Evolutionary conservation across 2,113 vertebrate genomes (phyloP), one percentile per base, ranked within the genome.

Genomic region (Spheniscus mendiculus): DNA sequence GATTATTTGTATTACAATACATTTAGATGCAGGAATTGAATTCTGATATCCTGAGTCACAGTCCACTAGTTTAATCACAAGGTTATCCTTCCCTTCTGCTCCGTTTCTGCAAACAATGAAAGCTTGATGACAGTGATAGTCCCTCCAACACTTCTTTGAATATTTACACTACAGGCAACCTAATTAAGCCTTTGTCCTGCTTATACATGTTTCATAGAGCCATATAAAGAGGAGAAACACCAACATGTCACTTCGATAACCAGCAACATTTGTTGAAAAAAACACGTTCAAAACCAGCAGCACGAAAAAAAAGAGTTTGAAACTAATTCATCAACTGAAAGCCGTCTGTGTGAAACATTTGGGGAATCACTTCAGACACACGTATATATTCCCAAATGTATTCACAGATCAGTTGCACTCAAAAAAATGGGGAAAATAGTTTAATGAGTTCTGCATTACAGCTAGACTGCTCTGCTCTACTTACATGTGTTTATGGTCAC

Each of bases 21-120:
- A 71, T 84, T 90, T 76, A 93, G 90, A 65, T 20, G 23, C 71
- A 93, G 77, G 34, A 95, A 82, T 32, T 87, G 63, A 82, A 79
- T 89, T 86, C 79, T 95, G 76, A 27, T 92, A 74, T 71, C 63
- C 29, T 22, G 27, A 92, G 90, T 92, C 67, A 92, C 65, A 93
- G 95, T 93, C 80, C 65, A 63, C 67, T 87, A 74, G 76, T 74
- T 96, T 95, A 96, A 97, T 89, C 76, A 79, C 72, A 65, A 92
- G 76, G 52, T 84, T 91, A 87, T 71, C 36, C 56, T 93, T 92
- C 58, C 47, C 34, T 88, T 91, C 76, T 83, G n/a, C 58, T 93
- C 15, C 40, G 87, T 92, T 78, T 82, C 80, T 87, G 50, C 32
- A 83, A 70, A 79, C 49, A 88, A 45, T 52, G 79, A 73, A 92